phyloP scores from a whole-genome alignment of 2,888 invertebrate genomes.

The Hecatera dysodea region DNA sequence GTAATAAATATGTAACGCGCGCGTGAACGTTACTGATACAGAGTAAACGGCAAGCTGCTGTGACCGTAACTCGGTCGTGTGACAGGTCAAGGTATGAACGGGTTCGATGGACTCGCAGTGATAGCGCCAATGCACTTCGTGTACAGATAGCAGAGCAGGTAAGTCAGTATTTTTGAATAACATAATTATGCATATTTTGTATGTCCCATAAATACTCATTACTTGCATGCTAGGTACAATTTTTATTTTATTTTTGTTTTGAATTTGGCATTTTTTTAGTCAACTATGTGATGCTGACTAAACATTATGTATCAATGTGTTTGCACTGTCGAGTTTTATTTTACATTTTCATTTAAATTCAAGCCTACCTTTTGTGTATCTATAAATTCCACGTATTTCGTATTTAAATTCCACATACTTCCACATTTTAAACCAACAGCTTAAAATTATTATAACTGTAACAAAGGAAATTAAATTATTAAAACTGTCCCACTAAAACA shows the following conservation, averaged over 20 bases:
- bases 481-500: constrained; percentile 19
- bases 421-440: not conserved
- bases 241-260: not conserved
- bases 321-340: not conserved
- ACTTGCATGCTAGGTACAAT: not conserved
- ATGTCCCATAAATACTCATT: too few relatives aligned
- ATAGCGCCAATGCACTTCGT: constrained; percentile 71
- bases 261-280: not conserved
- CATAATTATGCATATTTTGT: not conserved
- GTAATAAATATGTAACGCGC: constrained; percentile 59
- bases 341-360: not conserved
- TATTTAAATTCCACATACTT: not conserved
- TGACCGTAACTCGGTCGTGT: constrained; percentile 67
- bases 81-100: constrained; percentile 78
- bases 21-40: constrained; percentile 59
- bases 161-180: not conserved
- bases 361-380: too few relatives aligned
- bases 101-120: constrained; percentile 77
- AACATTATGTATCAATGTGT: not conserved
- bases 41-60: constrained; percentile 38
- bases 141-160: constrained; percentile 71
- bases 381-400: too few relatives aligned
- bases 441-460: not conserved
- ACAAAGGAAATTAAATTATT: constrained; percentile 22
- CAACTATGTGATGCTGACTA: not conserved